These are phyloP conservation scores for Neoscelio sp. DNA, from an alignment of 2,888 invertebrate genomes.

Conservation along the genomic window DNA sequence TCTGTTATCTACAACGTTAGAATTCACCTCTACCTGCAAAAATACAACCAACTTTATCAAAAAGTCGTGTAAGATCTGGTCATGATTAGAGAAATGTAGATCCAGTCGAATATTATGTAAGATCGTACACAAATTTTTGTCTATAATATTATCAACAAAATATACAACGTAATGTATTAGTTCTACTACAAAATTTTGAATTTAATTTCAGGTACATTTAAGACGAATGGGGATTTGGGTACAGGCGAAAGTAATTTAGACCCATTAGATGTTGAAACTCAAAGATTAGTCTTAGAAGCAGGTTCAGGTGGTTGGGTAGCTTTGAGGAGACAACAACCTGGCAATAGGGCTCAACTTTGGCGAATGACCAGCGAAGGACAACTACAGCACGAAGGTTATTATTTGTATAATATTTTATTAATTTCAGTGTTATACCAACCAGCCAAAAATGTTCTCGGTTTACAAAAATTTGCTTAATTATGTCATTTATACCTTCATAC, in stretches of 20 bases:
- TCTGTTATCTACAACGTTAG: no score
- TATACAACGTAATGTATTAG: constrained; percentile 1
- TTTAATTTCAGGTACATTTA: constrained; percentile 79
- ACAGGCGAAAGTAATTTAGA: constrained; percentile 79
- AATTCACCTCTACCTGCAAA: no score
- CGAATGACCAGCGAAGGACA: constrained; percentile 95
- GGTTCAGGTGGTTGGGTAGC: constrained; percentile 93
- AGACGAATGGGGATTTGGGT: constrained; percentile 79
- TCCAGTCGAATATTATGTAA: no score
- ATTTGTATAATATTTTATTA: constrained; percentile 57
- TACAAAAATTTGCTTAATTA: no score
- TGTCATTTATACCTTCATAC: no score
- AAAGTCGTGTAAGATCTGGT: no score
- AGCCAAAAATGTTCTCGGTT: no score
- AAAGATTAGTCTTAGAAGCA: constrained; percentile 85
- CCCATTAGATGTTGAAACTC: constrained; percentile 86
- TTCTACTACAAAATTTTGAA: not conserved
- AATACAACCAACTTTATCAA: no score
- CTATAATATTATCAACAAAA: no score
- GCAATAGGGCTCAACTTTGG: constrained; percentile 95
- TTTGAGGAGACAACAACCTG: constrained; percentile 88
- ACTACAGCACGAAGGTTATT: constrained; percentile 95
- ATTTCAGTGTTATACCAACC: no score
- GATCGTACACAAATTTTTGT: no score
- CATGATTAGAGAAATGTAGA: no score